These are phyloP conservation scores for Ifrita kowaldi DNA, from an alignment of 2,113 vertebrate genomes.

Conservation along the genomic window DNA sequence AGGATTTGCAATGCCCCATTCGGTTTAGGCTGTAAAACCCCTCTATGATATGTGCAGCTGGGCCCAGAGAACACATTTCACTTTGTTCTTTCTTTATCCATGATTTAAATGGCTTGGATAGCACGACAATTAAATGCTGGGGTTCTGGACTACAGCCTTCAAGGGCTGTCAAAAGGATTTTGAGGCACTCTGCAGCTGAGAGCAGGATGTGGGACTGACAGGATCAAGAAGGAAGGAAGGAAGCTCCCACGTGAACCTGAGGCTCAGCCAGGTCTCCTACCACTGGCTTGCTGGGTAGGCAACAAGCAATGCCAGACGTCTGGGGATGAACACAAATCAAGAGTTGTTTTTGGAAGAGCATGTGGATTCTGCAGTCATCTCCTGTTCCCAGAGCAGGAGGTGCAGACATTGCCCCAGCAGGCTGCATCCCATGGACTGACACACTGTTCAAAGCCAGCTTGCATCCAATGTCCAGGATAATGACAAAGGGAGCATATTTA, in stretches of 20 bases:
- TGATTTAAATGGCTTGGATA: not conserved
- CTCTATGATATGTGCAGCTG: constrained; percentile 19
- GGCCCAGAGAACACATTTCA: constrained; percentile 6
- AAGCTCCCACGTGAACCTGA: constrained; percentile 20
- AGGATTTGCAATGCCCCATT: not conserved
- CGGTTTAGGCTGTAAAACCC: constrained; percentile 5
- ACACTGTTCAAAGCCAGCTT: not conserved
- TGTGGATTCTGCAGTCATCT: not conserved
- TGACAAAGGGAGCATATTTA: not conserved
- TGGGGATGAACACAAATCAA: not conserved
- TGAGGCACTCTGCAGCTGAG: not conserved
- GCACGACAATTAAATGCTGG: not conserved
- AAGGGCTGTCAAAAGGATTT: not conserved
- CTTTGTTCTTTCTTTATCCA: constrained; percentile 39
- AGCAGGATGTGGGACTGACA: constrained; percentile 8
- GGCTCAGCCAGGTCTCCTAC: not conserved
- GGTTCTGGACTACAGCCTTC: constrained; percentile 8
- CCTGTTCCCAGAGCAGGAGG: not conserved
- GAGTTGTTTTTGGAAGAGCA: not conserved
- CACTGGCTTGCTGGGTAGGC: not conserved
- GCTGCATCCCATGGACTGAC: not conserved
- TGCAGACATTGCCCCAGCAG: not conserved
- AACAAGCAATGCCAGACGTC: not conserved
- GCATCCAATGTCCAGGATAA: not conserved
- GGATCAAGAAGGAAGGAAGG: constrained; percentile 10